Percentiles rank a stretch among this genome's conserved stretches.
These are phyloP conservation scores for Porites rus DNA, from an alignment of 92 coral and sea anemone genomes.

Conservation along the genomic window DNA sequence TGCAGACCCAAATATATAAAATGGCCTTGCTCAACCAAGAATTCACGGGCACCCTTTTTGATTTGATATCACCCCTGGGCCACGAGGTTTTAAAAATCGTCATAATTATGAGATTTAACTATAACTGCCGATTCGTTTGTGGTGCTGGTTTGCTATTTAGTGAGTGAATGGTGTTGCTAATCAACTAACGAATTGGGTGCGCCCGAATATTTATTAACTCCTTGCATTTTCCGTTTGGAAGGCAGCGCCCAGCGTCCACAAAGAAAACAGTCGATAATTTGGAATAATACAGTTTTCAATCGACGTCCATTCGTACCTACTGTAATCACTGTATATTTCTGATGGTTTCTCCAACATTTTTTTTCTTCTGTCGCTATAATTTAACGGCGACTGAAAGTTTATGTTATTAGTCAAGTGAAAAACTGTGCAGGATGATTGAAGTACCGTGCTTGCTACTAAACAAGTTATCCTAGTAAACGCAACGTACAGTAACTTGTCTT, in stretches of 20 bases:
- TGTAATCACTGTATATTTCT: not conserved
- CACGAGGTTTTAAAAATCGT: constrained; percentile 4
- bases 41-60: not conserved
- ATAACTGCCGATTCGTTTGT: constrained; percentile 4
- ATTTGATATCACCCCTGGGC: too few relatives aligned
- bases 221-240: not conserved
- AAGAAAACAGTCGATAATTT: not conserved
- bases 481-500: not conserved
- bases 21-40: not conserved
- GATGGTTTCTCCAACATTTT: not conserved
- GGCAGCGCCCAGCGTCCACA: constrained; percentile 44
- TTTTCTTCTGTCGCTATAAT: not conserved
- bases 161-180: constrained; percentile 9
- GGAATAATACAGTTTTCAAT: not conserved
- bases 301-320: not conserved
- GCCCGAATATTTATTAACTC: not conserved
- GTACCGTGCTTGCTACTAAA: not conserved
- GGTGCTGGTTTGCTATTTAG: constrained; percentile 16
- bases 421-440: constrained; percentile 16
- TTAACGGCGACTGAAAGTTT: not conserved
- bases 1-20: not conserved
- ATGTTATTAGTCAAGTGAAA: not conserved
- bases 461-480: constrained; percentile 9
- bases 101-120: constrained; percentile 2
- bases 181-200: constrained; percentile 11